These are phyloP conservation scores for Rhamnusium bicolor DNA, from an alignment of 2,888 invertebrate species.

Conservation along the genomic window DNA sequence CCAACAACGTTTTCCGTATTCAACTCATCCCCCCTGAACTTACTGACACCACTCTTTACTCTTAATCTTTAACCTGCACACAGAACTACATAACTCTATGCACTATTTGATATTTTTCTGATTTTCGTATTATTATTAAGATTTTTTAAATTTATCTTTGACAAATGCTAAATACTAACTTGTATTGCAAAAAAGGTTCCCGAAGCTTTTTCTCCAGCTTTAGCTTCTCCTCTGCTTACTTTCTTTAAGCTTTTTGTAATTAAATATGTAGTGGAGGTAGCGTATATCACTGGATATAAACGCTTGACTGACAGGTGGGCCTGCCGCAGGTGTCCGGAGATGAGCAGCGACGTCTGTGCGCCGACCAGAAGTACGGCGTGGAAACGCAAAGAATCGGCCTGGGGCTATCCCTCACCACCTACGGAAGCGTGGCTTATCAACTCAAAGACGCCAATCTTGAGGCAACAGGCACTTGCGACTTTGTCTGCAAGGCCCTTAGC, in stretches of 20 bases:
- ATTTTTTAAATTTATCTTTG: not conserved
- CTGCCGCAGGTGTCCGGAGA: constrained; percentile 80
- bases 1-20: no score
- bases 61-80: no score
- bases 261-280: constrained; percentile 14
- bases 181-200: not conserved
- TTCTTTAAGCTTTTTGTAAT: constrained; percentile 2
- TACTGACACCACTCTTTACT: no score
- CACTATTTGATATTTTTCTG: no score
- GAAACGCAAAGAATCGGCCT: constrained; percentile 69
- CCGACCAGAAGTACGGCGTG: constrained; percentile 76
- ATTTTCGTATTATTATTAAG: no score
- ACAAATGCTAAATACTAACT: not conserved
- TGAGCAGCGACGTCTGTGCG: constrained; percentile 80
- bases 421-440: constrained; percentile 85
- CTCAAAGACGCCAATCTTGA: constrained; percentile 86
- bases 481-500: constrained; percentile 80
- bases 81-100: no score
- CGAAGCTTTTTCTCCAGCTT: not conserved
- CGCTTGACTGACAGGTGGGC: constrained; percentile 65
- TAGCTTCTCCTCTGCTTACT: not conserved
- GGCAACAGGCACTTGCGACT: constrained; percentile 82
- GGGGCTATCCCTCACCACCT: constrained; percentile 75
- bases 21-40: no score
- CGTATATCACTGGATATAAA: constrained; percentile 36